These are phyloP conservation scores for Brachyalestes nurse DNA, from an alignment of 2,797 vertebrate genomes.

Conservation along the genomic window DNA sequence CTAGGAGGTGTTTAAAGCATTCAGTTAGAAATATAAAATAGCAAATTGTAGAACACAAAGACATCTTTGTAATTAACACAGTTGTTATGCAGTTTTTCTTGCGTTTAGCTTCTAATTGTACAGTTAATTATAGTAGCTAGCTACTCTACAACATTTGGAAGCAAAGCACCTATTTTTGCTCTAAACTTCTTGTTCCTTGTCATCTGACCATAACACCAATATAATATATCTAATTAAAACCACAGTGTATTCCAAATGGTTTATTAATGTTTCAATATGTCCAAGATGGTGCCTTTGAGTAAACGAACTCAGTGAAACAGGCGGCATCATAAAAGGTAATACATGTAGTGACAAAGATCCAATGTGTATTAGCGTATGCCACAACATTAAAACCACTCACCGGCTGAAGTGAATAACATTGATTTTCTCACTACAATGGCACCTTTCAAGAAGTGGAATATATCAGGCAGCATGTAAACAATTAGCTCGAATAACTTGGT, in stretches of 20 bases:
- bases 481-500: too few relatives aligned
- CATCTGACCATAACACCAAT: too few relatives aligned
- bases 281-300: background rate
- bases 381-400: too few relatives aligned
- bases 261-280: too few relatives aligned
- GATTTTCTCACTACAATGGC: too few relatives aligned
- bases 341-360: too few relatives aligned
- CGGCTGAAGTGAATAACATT: too few relatives aligned
- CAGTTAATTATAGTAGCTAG: background rate
- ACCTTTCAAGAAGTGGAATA: too few relatives aligned
- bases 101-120: background rate
- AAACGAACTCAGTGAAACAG: background rate
- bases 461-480: too few relatives aligned
- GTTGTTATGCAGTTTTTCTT: background rate
- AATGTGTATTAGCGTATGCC: too few relatives aligned
- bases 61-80: background rate
- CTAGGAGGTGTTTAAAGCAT: background rate
- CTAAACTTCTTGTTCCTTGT: too few relatives aligned
- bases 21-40: background rate
- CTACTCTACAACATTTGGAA: background rate
- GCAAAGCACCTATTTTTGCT: background rate
- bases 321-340: too few relatives aligned
- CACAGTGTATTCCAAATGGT: background rate
- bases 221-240: background rate
- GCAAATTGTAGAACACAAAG: background rate